These are phyloP conservation scores for Zalophus californianus DNA, from an alignment of 2,797 vertebrate genomes.

Conservation along the genomic window DNA sequence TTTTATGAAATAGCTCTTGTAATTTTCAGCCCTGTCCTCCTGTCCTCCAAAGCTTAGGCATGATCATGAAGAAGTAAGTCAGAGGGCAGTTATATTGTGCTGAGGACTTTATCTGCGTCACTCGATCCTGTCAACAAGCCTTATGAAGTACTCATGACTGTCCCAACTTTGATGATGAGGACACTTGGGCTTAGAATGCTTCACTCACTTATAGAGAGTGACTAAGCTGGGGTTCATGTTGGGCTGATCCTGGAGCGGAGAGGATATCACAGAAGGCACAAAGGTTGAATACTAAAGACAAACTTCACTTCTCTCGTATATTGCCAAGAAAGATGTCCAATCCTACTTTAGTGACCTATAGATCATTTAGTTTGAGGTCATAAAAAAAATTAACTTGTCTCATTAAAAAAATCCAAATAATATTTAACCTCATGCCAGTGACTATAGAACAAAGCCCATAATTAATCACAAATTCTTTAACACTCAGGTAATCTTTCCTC, in stretches of 20 bases:
- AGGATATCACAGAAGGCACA: neutral
- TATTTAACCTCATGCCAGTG: too few relatives aligned
- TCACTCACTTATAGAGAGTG: neutral
- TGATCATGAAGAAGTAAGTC: neutral
- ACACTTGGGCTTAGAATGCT: neutral
- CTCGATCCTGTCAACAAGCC: neutral
- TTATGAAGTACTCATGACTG: neutral
- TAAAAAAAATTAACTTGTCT: too few relatives aligned
- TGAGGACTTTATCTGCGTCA: neutral
- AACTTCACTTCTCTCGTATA: neutral
- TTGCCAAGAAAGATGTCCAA: neutral
- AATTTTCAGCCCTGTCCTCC: neutral
- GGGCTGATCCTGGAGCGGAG: neutral
- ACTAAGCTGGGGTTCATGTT: constrained; percentile 33
- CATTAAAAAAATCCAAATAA: too few relatives aligned
- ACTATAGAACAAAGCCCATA: too few relatives aligned
- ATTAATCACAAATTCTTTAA: too few relatives aligned
- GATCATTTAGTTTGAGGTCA: neutral
- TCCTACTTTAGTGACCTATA: neutral
- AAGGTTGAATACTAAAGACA: constrained; percentile 38
- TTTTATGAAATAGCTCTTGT: constrained; percentile 6
- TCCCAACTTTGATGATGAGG: neutral
- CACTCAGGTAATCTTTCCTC: too few relatives aligned
- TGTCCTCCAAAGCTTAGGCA: neutral
- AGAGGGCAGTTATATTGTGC: neutral